phyloP scores from a whole-genome alignment of 2,888 invertebrate genomes.

The Graphium colonna region DNA sequence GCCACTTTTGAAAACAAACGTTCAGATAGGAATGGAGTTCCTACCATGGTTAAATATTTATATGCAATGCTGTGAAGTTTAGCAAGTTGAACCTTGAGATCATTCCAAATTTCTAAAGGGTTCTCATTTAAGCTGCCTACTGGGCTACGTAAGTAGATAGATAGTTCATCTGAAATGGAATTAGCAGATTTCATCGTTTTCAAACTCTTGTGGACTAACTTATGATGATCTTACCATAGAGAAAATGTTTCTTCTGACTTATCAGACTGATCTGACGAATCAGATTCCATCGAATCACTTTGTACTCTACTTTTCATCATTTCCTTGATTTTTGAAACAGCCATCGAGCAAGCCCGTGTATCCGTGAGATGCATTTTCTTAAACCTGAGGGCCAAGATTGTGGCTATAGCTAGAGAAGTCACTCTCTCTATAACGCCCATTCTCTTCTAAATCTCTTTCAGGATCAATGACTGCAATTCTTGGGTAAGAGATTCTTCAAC shows the following conservation, averaged over 20 bases:
- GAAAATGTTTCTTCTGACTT: conserved; percentile 23
- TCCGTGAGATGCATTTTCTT: conserved; percentile 27
- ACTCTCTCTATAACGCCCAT: background rate
- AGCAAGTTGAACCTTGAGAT: conserved; percentile 27
- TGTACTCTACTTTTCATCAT: background rate
- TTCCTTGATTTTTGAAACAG: conserved; percentile 1
- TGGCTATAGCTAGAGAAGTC: background rate
- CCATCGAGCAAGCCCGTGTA: background rate
- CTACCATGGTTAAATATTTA: conserved; percentile 30
- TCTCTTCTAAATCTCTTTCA: conserved; percentile 32
- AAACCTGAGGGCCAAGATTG: conserved; percentile 24
- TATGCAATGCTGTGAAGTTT: conserved; percentile 28
- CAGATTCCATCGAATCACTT: background rate
- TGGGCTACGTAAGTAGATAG: conserved; percentile 30
- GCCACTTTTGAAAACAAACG: conserved; percentile 24
- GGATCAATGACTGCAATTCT: conserved; percentile 22
- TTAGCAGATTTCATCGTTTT: conserved; percentile 26
- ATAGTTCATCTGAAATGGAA: conserved; percentile 8
- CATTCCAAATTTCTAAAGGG: conserved; percentile 29
- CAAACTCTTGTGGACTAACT: conserved; percentile 28
- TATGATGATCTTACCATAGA: conserved; percentile 31
- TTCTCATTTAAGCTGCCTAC: conserved; percentile 31
- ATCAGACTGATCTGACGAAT: background rate
- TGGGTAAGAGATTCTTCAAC: conserved; percentile 18
- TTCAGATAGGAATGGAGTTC: conserved; percentile 29